Conservation (phyloP, 2,797 vertebrate genomes). For the Clarias laeviceps region DNA sequence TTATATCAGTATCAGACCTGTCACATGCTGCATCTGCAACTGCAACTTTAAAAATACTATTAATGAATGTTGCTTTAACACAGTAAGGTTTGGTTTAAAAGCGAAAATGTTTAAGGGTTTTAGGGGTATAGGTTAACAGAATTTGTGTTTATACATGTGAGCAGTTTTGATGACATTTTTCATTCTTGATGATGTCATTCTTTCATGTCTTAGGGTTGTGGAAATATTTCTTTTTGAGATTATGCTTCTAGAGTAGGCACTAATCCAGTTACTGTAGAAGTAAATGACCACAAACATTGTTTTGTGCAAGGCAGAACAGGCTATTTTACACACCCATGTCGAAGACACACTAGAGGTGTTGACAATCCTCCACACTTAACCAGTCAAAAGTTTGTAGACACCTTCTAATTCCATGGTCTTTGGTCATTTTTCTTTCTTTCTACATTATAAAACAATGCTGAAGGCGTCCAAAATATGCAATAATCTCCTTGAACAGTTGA, state of each 20-base stretch:
- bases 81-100: neutral
- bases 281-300: conserved; percentile 7
- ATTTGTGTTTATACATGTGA: neutral
- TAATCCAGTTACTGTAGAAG: conserved; percentile 5
- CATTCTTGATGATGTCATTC: neutral
- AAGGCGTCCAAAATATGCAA: too few species aligned
- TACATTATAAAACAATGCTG: too few species aligned
- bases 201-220: neutral
- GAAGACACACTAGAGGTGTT: neutral
- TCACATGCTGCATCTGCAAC: neutral
- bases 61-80: neutral
- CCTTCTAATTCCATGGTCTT: too few species aligned
- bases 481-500: too few species aligned
- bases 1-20: conserved; percentile 2
- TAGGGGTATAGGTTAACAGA: neutral
- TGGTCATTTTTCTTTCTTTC: too few species aligned
- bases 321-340: neutral
- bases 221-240: conserved; percentile 2
- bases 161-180: neutral
- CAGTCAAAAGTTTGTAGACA: too few species aligned
- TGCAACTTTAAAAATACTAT: neutral
- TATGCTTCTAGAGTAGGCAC: neutral
- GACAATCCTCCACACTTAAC: neutral
- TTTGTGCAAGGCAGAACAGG: neutral
- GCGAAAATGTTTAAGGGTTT: neutral